Evolutionary conservation across 2,888 invertebrate genomes (phyloP), one percentile per base, ranked within the genome.

Genomic region (Neria commutata): DNA sequence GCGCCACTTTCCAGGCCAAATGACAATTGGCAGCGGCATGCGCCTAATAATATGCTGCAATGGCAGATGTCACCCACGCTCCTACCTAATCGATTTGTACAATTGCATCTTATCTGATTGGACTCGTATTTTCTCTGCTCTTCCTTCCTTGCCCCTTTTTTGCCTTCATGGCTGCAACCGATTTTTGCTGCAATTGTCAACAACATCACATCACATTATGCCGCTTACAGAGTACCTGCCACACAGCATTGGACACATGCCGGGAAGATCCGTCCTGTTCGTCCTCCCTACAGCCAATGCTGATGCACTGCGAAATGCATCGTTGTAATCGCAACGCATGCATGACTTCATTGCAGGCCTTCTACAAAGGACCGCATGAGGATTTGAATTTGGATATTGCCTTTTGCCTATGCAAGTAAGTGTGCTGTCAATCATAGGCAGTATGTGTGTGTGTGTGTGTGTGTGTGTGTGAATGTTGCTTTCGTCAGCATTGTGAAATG

Each of bases 371-470:
- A 73, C 88, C 90, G 19, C 88, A 88, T 57, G 89, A 91, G 67
- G 89, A 88, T 69, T 90, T 92, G 87, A 93, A 92, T 77, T 87
- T 93, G 66, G 94, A 94, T 82, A 91, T 94, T 71, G 95, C 94
- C 69, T 94, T 94, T 83, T 95, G 95, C 80, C 86, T 94, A 62
- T 95, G 95, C 93, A 94, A 91, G 94, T 94, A 83, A 88, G 91
- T 87, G 70, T 65, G 60, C 61, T 48, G 23, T 33, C 25, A 14
- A 11, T 29, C 29, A 11, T 29, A 29, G 11, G 5, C 11, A 5
- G 29, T 5, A 21, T 54, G 48, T 23, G n/a, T 40, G 37, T 29
- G 29, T 29, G 29, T 29, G 29, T 11, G 29, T 29, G 29, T 11
- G 6, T 29, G 6, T 5, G 5, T 29, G 29, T 29, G 11, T 11